A percentile compares a stretch with the other conserved stretches of the same genome.
These are phyloP conservation scores for Scelioninae gen. 2 DNA, from an alignment of 2,888 invertebrate species.

Conservation along the genomic window DNA sequence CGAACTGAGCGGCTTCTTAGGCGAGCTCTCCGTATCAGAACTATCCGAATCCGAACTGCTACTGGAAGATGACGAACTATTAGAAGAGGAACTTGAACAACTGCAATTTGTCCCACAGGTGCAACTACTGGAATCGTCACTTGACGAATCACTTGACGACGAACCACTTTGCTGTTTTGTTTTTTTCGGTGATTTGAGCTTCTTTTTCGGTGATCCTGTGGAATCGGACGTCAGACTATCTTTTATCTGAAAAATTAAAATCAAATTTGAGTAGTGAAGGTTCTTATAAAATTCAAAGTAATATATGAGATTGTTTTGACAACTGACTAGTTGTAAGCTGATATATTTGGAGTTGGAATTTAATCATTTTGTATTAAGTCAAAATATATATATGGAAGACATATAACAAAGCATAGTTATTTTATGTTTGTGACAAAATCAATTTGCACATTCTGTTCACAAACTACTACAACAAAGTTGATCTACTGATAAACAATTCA, in stretches of 20 bases:
- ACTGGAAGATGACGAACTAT: conserved; percentile 79
- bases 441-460: too few relatives aligned
- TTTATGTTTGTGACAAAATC: too few relatives aligned
- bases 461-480: too few relatives aligned
- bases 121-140: conserved; percentile 85
- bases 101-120: conserved; percentile 91
- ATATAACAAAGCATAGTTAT: too few relatives aligned
- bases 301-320: too few relatives aligned
- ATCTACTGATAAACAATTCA: too few relatives aligned
- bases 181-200: conserved; percentile 73
- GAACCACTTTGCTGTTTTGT: conserved; percentile 76
- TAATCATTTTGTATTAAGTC: too few relatives aligned
- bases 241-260: conserved; percentile 54
- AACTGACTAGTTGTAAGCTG: too few relatives aligned
- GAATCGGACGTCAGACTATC: conserved; percentile 67
- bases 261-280: too few relatives aligned
- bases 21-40: conserved; percentile 79
- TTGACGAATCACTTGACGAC: conserved; percentile 86
- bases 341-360: too few relatives aligned
- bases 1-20: conserved; percentile 66
- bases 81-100: conserved; percentile 85
- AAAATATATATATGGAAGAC: too few relatives aligned
- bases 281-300: too few relatives aligned
- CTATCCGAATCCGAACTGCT: conserved; percentile 79
- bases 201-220: conserved; percentile 65